Evolutionary conservation across 30 jellyfish, hydroid and myxozoan species (phyloP).

Genomic region (Sanderia malayensis): DNA sequence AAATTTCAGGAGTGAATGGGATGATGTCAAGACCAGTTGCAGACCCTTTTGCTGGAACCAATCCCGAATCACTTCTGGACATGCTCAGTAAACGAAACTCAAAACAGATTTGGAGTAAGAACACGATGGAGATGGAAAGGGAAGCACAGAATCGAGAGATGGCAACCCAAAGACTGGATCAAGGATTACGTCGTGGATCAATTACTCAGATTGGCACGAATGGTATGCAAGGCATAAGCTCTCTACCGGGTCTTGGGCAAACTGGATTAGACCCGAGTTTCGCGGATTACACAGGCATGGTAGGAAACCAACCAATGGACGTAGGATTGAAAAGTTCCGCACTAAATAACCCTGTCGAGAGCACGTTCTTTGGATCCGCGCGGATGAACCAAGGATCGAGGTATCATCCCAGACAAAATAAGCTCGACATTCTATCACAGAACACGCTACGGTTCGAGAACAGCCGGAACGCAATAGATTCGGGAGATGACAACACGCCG

Average conservation of each 20-base stretch:
- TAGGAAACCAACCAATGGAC: constrained; percentile 47
- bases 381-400: neutral
- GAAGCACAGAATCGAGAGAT: constrained; percentile 32
- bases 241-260: constrained; percentile 33
- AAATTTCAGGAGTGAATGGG: constrained; percentile 18
- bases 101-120: constrained; percentile 27
- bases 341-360: constrained; percentile 46
- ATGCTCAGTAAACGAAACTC: constrained; percentile 77
- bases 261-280: constrained; percentile 89
- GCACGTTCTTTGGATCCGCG: constrained; percentile 23
- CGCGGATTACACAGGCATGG: constrained; percentile 68
- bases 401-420: constrained; percentile 37
- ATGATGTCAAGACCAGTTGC: constrained; percentile 11
- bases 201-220: constrained; percentile 48
- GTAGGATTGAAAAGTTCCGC: constrained; percentile 41
- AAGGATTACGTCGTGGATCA: constrained; percentile 28
- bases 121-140: constrained; percentile 42
- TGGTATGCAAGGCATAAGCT: constrained; percentile 60
- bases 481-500: constrained; percentile 63
- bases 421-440: constrained; percentile 83
- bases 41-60: constrained; percentile 60
- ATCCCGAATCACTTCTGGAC: constrained; percentile 93
- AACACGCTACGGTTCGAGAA: constrained; percentile 73
- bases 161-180: constrained; percentile 10
- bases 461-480: constrained; percentile 84